Evolutionary conservation across 1,140 invertebrate genomes (phyloP), one percentile per base, ranked within the genome.

Genomic region (Achroia grisella): DNA sequence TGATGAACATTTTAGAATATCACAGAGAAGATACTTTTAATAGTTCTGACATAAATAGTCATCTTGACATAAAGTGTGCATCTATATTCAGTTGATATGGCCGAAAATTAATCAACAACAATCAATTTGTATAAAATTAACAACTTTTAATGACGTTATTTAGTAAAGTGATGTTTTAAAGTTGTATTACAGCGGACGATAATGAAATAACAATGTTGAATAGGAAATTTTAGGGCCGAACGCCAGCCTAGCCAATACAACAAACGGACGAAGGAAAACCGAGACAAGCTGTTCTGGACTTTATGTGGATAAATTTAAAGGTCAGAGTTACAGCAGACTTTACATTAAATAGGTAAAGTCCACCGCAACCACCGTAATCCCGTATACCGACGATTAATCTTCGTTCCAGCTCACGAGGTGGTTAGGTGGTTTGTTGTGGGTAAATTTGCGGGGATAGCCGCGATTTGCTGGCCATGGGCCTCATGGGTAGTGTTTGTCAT

Each of bases 341-440:
- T 37, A 44, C 32, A 36, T 46, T 60, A 41, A 52, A 52, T 53
- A 58, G 53, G 48, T 53, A 47, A 33, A 36, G 49, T 46, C 50
- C 53, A 55, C 58, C 53, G 60, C 57, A 74, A 69, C 58, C 56
- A 51, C 58, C 52, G 71, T 81, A 77, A 81, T 78, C 74, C 71
- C 59, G 55, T 62, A 55, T 58, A 56, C 58, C 64, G 62, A 52
- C 71, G 67, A 79, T 82, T 82, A 77, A 82, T 82, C 75, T 79
- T 79, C 69, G 69, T 78, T 77, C 50, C 56, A 54, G 56, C 57
- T 62, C 60, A 64, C 59, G 66, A 62, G 64, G 68, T 75, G 66
- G 63, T 76, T 60, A 62, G 64, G 68, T 75, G 66, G 63, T 76
- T 60, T 62, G 63, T 70, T 71, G 59, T 56, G 68, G 71, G 67